phyloP scores from a whole-genome alignment of 2,797 vertebrate species.

The Myoxocephalus aenaeus region DNA sequence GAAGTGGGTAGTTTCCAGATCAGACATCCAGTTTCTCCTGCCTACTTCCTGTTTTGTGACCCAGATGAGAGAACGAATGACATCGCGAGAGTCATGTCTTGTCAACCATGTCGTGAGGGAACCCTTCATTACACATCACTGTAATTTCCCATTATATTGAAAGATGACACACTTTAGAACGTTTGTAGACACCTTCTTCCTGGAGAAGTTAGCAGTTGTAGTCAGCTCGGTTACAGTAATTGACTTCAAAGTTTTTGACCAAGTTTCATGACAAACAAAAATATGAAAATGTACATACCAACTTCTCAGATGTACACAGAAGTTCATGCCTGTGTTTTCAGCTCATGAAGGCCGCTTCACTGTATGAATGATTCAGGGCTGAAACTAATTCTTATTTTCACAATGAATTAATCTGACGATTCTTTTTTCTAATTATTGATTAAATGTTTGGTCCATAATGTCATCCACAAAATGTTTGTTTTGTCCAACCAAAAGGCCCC shows the following conservation, averaged over 20 bases:
- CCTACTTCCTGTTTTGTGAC: slow-evolving; percentile 35
- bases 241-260: background rate
- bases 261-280: slow-evolving; percentile 5
- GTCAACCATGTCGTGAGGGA: background rate
- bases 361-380: background rate
- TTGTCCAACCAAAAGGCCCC: background rate
- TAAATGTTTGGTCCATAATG: background rate
- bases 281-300: slow-evolving; percentile 15
- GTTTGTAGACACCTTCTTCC: slow-evolving; percentile 33
- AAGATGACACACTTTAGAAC: too few species aligned
- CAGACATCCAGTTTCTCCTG: background rate
- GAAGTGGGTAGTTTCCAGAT: slow-evolving; percentile 11
- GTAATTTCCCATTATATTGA: slow-evolving; percentile 18
- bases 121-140: background rate
- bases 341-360: background rate
- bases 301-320: background rate
- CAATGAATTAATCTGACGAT: background rate
- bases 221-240: slow-evolving; percentile 9
- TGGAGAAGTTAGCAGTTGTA: background rate
- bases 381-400: background rate
- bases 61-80: background rate
- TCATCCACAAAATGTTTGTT: background rate
- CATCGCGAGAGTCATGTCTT: slow-evolving; percentile 8
- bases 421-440: background rate
- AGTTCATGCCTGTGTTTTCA: background rate